Evolutionary conservation across 2,888 invertebrate genomes (phyloP).

Genomic region (Drosophila nr. medialis): DNA sequence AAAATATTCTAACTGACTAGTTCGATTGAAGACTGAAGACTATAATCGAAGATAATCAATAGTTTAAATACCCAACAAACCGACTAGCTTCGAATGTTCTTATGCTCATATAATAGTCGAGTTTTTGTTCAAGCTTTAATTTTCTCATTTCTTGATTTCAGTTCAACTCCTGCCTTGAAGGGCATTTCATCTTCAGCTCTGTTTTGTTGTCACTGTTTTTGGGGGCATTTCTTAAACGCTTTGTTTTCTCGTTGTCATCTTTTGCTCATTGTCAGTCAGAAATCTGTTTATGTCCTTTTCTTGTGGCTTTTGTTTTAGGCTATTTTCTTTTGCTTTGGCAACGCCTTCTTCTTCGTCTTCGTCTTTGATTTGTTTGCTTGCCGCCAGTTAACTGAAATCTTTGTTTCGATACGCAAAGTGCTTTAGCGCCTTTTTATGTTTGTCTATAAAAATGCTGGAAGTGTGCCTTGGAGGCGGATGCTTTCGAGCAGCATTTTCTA

Average conservation of each 20-base stretch:
- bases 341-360: slow-evolving; percentile 4
- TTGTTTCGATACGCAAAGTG: slow-evolving; percentile 63
- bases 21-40: neutral
- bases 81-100: neutral
- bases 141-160: neutral
- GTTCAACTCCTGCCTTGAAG: neutral
- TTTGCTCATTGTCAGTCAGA: slow-evolving; percentile 40
- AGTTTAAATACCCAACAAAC: neutral
- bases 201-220: slow-evolving; percentile 5
- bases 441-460: slow-evolving; percentile 61
- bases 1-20: neutral
- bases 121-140: neutral
- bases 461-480: slow-evolving; percentile 13
- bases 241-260: slow-evolving; percentile 47
- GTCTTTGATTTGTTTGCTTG: slow-evolving; percentile 2
- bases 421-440: slow-evolving; percentile 60
- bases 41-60: neutral
- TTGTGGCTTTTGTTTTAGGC: slow-evolving; percentile 64
- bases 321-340: slow-evolving; percentile 64
- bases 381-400: slow-evolving; percentile 49
- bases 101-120: neutral
- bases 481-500: neutral
- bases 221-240: slow-evolving; percentile 18
- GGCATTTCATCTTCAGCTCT: neutral
- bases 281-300: slow-evolving; percentile 57